Conservation (phyloP, 2,888 invertebrate genomes). For the Xylocampa areola region DNA sequence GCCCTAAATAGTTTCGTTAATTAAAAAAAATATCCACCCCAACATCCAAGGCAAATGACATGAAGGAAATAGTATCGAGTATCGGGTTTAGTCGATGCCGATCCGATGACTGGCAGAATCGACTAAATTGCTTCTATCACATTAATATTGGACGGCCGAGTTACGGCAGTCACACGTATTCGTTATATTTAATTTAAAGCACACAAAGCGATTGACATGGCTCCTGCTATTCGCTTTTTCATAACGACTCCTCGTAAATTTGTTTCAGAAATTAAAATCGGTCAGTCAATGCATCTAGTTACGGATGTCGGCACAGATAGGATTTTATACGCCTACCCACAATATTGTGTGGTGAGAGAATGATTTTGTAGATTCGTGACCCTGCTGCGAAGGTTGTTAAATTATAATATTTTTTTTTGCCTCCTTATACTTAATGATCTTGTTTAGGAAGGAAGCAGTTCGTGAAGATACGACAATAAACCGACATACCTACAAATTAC, state of each 20-base stretch:
- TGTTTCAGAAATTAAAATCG: conserved; percentile 73
- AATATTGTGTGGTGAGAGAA: conserved; percentile 15
- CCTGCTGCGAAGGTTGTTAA: conserved; percentile 43
- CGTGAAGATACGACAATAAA: conserved; percentile 2
- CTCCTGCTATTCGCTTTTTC: conserved; percentile 79
- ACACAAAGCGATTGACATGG: conserved; percentile 86
- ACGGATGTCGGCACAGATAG: conserved; percentile 62
- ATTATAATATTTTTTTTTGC: conserved; percentile 37
- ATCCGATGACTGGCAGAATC: conserved; percentile 83
- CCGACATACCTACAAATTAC: conserved; percentile 8
- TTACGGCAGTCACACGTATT: conserved; percentile 78
- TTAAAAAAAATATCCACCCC: conserved; percentile 67
- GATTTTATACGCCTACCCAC: conserved; percentile 57
- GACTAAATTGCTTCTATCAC: conserved; percentile 83
- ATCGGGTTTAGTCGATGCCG: conserved; percentile 66
- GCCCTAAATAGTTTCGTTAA: conserved; percentile 60
- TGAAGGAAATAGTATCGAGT: conserved; percentile 66
- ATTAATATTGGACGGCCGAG: conserved; percentile 74
- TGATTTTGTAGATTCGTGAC: conserved; percentile 25
- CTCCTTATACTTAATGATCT: conserved; percentile 4
- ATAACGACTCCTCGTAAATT: conserved; percentile 76
- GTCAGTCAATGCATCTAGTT: conserved; percentile 67
- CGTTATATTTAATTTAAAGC: conserved; percentile 86
- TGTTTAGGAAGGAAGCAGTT: conserved; percentile 16
- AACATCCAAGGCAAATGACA: conserved; percentile 70